Evolutionary conservation across 2,888 invertebrate genomes (phyloP).

Genomic region (Spicauda simplicius): DNA sequence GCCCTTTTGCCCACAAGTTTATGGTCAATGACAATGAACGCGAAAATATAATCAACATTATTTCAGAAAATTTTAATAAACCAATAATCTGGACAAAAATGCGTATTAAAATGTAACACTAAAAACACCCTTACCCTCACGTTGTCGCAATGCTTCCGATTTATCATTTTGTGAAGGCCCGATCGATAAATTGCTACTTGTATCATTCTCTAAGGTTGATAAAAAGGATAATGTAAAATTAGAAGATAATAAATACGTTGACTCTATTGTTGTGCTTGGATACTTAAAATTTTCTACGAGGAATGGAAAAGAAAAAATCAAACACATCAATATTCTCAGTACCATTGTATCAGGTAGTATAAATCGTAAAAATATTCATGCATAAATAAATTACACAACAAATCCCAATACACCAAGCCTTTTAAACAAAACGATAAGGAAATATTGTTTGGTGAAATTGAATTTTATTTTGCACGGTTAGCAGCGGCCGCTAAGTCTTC

Average conservation of each 20-base stretch:
- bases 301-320: not conserved
- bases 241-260: not conserved
- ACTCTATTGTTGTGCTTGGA: not conserved
- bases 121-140: not conserved
- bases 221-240: not conserved
- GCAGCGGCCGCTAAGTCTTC: slow-evolving; percentile 90
- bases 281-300: not conserved
- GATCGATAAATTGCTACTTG: not conserved
- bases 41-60: no score
- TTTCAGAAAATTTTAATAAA: no score
- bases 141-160: not conserved
- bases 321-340: not conserved
- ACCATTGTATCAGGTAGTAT: not conserved
- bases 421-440: not conserved
- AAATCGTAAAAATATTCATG: slow-evolving; percentile 6
- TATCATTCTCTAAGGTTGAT: not conserved
- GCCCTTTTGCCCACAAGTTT: no score
- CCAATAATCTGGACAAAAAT: no score
- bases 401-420: not conserved
- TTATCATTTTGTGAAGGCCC: not conserved
- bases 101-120: not conserved
- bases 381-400: not conserved
- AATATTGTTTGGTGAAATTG: not conserved
- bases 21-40: no score
- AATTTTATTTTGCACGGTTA: slow-evolving; percentile 46